Evolutionary conservation across 1,140 invertebrate species (phyloP).

Genomic region (Pogonomyrmex barbatus): DNA sequence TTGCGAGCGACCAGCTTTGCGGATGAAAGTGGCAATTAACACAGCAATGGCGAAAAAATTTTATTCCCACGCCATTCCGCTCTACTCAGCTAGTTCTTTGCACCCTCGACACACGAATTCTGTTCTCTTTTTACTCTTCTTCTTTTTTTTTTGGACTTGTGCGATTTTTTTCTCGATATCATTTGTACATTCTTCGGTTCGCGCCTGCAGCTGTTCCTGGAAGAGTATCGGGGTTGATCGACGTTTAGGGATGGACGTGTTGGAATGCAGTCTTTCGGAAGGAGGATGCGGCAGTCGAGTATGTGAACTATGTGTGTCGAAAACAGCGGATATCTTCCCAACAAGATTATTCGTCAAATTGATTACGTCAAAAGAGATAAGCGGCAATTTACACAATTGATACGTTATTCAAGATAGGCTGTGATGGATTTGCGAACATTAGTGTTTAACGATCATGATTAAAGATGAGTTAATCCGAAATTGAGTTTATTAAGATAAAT

Average conservation of each 20-base stretch:
- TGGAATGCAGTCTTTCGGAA: constrained; percentile 54
- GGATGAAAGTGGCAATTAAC: constrained; percentile 69
- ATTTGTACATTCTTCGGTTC: constrained; percentile 21
- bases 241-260: constrained; percentile 49
- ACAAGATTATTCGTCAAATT: constrained; percentile 24
- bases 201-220: constrained; percentile 20
- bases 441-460: not conserved
- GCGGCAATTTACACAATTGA: constrained; percentile 15
- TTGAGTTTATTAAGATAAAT: not conserved
- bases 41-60: constrained; percentile 47
- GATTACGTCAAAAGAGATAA: constrained; percentile 17
- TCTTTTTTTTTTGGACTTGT: constrained; percentile 43
- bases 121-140: not conserved
- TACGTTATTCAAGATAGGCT: not conserved
- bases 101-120: constrained; percentile 59
- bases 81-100: constrained; percentile 64
- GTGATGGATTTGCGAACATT: not conserved
- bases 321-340: constrained; percentile 22
- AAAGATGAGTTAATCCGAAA: not conserved
- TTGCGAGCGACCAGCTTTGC: constrained; percentile 17
- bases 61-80: constrained; percentile 39
- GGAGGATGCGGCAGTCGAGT: constrained; percentile 4
- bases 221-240: constrained; percentile 33
- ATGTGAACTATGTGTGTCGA: constrained; percentile 31
- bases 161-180: constrained; percentile 1